These are phyloP conservation scores for Tupiocoris notatus DNA, from an alignment of 2,888 invertebrate species.

Conservation along the genomic window DNA sequence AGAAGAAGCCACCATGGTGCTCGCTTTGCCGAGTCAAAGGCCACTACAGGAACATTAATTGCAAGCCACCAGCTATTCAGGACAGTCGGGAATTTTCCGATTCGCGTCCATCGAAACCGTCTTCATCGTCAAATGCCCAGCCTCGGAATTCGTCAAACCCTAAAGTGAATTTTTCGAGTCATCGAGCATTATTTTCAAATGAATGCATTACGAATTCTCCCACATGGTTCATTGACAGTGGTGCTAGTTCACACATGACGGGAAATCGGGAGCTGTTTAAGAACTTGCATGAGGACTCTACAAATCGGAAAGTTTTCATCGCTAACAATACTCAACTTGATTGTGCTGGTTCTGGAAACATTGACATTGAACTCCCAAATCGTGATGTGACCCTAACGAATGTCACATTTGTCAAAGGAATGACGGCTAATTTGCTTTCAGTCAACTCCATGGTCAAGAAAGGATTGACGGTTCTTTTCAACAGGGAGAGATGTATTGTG, in stretches of 20 bases:
- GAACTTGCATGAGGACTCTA: too few relatives aligned
- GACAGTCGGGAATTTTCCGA: too few relatives aligned
- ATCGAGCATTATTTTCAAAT: too few relatives aligned
- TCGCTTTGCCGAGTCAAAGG: neutral
- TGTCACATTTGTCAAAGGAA: neutral
- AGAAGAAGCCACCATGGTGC: neutral
- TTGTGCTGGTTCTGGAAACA: neutral
- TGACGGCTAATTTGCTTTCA: too few relatives aligned
- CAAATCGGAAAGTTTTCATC: neutral
- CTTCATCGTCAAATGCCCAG: too few relatives aligned
- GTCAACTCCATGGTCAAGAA: too few relatives aligned
- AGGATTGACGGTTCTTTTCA: too few relatives aligned
- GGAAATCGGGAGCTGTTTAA: neutral
- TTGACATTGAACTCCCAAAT: conserved; percentile 48
- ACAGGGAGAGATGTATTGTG: too few relatives aligned
- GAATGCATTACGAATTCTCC: neutral
- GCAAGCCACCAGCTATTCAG: neutral
- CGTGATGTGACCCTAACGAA: conserved; percentile 4
- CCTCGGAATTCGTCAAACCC: too few relatives aligned
- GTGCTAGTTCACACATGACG: conserved; percentile 6
- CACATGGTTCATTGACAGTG: conserved; percentile 4
- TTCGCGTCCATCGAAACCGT: too few relatives aligned
- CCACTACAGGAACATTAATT: neutral
- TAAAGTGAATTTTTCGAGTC: too few relatives aligned
- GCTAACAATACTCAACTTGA: neutral